Conservation (phyloP, 2,113 vertebrate genomes). For the Lonchura striata region DNA sequence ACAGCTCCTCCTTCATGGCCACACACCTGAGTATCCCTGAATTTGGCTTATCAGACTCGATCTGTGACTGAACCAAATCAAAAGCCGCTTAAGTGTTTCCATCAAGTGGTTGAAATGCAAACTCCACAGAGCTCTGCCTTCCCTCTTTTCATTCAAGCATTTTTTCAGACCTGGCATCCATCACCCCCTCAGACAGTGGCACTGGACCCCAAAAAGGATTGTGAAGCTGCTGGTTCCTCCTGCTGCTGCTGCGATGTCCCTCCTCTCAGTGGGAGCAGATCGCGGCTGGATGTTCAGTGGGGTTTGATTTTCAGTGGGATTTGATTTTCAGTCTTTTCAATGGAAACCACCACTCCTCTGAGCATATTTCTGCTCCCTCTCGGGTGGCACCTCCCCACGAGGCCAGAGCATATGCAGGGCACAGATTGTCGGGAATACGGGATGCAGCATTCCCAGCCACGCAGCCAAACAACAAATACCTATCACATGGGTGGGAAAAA, state of each 20-base stretch:
- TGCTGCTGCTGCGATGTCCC: fast-evolving
- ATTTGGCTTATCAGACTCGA: not conserved
- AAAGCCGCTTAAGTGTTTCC: constrained; percentile 19
- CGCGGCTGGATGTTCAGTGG: not conserved
- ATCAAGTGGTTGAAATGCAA: not conserved
- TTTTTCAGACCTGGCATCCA: not conserved
- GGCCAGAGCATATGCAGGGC: not conserved
- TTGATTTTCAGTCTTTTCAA: not conserved
- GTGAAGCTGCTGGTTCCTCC: not conserved
- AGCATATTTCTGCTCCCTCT: not conserved
- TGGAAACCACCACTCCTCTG: not conserved
- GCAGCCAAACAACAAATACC: not conserved
- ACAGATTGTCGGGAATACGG: not conserved
- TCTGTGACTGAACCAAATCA: not conserved
- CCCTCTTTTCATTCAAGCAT: not conserved
- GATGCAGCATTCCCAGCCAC: not conserved
- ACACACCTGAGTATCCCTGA: constrained; percentile 16
- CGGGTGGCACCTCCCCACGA: not conserved
- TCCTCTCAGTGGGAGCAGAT: not conserved
- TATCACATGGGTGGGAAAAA: not conserved
- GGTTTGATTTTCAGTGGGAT: not conserved
- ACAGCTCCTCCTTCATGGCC: constrained; percentile 54
- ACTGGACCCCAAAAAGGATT: not conserved
- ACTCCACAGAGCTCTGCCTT: not conserved
- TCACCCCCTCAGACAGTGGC: not conserved